phyloP scores from a whole-genome alignment of 2,888 invertebrate species.

The Patella depressa region DNA sequence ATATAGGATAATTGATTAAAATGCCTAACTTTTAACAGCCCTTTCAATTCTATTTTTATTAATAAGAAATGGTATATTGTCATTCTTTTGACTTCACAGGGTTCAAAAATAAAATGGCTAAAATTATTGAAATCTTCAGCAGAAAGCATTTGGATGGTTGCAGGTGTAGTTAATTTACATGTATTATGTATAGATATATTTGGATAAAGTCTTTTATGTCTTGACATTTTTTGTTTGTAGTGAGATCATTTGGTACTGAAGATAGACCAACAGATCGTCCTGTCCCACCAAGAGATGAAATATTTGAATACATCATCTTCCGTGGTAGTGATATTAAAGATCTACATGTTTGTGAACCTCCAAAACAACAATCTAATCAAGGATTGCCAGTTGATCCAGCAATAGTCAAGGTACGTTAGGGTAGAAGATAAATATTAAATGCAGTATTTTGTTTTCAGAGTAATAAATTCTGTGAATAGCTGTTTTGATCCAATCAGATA shows the following conservation, averaged over 20 bases:
- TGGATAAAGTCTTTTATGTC: background rate
- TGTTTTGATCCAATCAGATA: too few species aligned
- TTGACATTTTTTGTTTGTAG: conserved; percentile 74
- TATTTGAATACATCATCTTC: conserved; percentile 98
- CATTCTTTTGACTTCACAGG: too few species aligned
- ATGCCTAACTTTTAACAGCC: too few species aligned
- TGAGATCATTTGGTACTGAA: conserved; percentile 98
- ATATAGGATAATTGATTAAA: too few species aligned
- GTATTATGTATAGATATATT: background rate
- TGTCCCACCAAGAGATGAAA: conserved; percentile 96
- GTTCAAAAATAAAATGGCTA: too few species aligned
- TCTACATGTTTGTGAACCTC: conserved; percentile 88
- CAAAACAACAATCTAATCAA: conserved; percentile 73
- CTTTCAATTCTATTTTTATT: too few species aligned
- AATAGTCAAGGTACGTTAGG: conserved; percentile 83
- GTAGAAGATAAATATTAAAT: too few species aligned
- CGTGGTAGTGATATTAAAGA: conserved; percentile 99
- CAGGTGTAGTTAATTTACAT: background rate
- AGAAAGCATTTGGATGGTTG: background rate
- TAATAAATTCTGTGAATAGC: too few species aligned
- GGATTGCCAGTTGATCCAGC: conserved; percentile 92
- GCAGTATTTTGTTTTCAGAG: too few species aligned
- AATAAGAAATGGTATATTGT: too few species aligned
- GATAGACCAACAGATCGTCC: conserved; percentile 95
- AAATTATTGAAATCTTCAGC: background rate